Evolutionary conservation across 2,113 vertebrate genomes (phyloP).

Genomic region (Amblyornis subalaris): DNA sequence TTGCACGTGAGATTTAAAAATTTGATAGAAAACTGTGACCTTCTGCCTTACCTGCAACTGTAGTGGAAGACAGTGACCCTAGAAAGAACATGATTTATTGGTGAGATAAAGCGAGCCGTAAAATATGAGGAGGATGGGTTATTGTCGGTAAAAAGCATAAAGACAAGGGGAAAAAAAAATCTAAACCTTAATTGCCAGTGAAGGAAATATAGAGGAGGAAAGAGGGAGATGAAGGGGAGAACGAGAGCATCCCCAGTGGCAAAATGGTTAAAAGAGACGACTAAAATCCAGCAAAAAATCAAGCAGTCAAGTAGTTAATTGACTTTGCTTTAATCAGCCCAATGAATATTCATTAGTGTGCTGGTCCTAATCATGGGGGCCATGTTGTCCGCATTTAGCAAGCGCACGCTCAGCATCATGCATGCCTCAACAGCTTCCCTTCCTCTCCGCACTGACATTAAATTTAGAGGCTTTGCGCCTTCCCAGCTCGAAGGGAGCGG

Average conservation of each 20-base stretch:
- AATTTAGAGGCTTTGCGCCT: constrained; percentile 81
- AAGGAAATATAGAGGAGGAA: not conserved
- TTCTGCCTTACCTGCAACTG: not conserved
- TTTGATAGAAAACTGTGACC: constrained; percentile 4
- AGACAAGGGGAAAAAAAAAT: not conserved
- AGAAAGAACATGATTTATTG: not conserved
- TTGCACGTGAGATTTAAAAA: not conserved
- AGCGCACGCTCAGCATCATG: constrained; percentile 71
- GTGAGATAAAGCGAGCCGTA: not conserved
- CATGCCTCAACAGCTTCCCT: constrained; percentile 85
- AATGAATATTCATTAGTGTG: constrained; percentile 81
- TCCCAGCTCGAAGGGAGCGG: constrained; percentile 84
- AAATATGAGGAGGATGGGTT: not conserved
- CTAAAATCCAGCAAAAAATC: constrained; percentile 62
- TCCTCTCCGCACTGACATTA: constrained; percentile 83
- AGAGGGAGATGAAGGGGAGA: constrained; percentile 23
- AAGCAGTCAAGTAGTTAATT: constrained; percentile 79
- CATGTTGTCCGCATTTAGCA: constrained; percentile 65
- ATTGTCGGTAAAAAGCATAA: constrained; percentile 14
- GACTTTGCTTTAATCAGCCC: constrained; percentile 76
- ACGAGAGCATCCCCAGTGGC: constrained; percentile 35
- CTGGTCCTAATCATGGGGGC: constrained; percentile 70
- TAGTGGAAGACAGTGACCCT: not conserved
- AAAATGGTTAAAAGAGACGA: constrained; percentile 68
- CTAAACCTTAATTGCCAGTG: not conserved